A percentile compares a stretch with the other conserved stretches of the same genome.
These are phyloP conservation scores for Uloborus diversus DNA, from an alignment of 1,140 invertebrate species.

Conservation along the genomic window DNA sequence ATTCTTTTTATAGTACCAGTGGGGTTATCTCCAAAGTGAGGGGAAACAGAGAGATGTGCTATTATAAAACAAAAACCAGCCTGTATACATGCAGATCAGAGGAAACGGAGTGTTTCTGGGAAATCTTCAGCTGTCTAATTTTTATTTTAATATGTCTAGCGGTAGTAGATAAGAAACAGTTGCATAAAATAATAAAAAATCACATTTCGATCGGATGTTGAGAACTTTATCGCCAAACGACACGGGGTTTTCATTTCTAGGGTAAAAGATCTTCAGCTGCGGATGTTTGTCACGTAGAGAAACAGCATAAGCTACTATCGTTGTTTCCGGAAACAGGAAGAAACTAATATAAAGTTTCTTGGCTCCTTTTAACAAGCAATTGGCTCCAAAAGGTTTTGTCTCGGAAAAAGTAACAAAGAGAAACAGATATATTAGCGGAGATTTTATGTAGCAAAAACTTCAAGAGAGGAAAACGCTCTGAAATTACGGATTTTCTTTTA, in stretches of 20 bases:
- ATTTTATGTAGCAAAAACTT: too few relatives aligned
- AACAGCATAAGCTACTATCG: conserved; percentile 26
- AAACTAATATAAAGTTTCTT: conserved; percentile 53
- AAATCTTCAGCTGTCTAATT: conserved; percentile 31
- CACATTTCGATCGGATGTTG: conserved; percentile 50
- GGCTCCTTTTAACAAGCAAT: conserved; percentile 19
- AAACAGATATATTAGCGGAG: too few relatives aligned
- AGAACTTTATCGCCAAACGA: conserved; percentile 31
- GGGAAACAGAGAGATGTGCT: too few relatives aligned
- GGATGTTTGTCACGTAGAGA: conserved; percentile 44
- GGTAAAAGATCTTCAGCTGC: conserved; percentile 41
- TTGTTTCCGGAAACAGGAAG: conserved; percentile 52
- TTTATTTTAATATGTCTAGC: conserved; percentile 53
- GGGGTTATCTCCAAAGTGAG: too few relatives aligned
- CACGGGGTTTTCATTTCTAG: conserved; percentile 52
- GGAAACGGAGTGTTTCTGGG: conserved; percentile 45
- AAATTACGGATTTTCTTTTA: too few relatives aligned
- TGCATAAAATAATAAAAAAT: conserved; percentile 43
- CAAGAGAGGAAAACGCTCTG: too few relatives aligned
- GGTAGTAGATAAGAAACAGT: conserved; percentile 54
- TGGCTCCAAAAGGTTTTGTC: neutral
- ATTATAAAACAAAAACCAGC: neutral
- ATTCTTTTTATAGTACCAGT: too few relatives aligned
- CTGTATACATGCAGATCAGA: neutral
- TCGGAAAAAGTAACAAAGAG: neutral